phyloP scores from a whole-genome alignment of 1,140 invertebrate species.

The Stegodyphus dumicola region DNA sequence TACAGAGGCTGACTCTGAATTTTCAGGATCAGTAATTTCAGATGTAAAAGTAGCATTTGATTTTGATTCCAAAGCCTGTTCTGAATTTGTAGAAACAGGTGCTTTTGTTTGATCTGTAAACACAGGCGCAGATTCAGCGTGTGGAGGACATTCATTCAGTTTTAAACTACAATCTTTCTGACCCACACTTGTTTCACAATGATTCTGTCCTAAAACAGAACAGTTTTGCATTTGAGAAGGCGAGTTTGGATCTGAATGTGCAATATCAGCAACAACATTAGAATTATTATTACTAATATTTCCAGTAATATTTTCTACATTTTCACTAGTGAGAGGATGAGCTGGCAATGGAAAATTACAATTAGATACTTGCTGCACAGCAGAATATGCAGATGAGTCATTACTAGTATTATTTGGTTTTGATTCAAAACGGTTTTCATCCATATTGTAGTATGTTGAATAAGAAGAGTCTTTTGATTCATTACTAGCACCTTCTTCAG shows the following conservation, averaged over 20 bases:
- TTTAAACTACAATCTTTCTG: constrained; percentile 20
- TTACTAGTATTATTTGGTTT: constrained; percentile 30
- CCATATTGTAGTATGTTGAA: constrained; percentile 64
- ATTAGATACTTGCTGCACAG: constrained; percentile 44
- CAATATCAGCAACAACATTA: constrained; percentile 8
- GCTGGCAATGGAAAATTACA: constrained; percentile 45
- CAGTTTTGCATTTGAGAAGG: constrained; percentile 3
- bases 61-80: constrained; percentile 44
- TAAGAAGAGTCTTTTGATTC: constrained; percentile 59
- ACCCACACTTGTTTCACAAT: constrained; percentile 12
- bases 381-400: constrained; percentile 22
- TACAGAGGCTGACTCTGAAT: not conserved
- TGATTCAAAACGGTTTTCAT: constrained; percentile 63
- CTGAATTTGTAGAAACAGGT: constrained; percentile 49
- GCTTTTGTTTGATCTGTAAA: constrained; percentile 55
- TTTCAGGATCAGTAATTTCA: constrained; percentile 18
- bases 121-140: constrained; percentile 48
- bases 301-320: constrained; percentile 1
- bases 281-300: constrained; percentile 3
- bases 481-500: constrained; percentile 27
- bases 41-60: not conserved
- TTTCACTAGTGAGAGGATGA: constrained; percentile 24
- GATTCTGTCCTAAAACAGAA: constrained; percentile 2
- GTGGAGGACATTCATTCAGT: constrained; percentile 35
- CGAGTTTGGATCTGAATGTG: constrained; percentile 3